Conservation (phyloP, 2,113 vertebrate genomes). For the Geococcyx californianus region DNA sequence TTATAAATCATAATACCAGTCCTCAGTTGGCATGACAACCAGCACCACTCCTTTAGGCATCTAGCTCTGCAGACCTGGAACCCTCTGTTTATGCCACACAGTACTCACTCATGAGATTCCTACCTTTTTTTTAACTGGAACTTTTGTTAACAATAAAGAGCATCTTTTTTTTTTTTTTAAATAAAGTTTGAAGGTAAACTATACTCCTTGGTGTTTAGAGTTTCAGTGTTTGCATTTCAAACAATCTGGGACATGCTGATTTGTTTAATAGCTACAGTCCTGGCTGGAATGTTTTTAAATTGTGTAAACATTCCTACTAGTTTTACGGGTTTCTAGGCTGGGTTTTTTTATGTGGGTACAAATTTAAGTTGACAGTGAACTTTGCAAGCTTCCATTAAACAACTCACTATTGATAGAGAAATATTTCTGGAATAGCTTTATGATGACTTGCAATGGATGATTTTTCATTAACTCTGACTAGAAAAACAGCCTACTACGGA, state of each 20-base stretch:
- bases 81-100: not conserved
- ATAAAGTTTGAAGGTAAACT: not conserved
- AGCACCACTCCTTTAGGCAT: not conserved
- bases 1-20: not conserved
- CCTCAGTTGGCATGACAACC: not conserved
- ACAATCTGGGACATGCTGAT: not conserved
- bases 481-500: not conserved
- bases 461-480: not conserved
- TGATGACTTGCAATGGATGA: not conserved
- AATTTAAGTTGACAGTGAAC: constrained; percentile 28
- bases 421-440: not conserved
- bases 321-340: not conserved
- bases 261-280: constrained; percentile 15
- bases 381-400: constrained; percentile 7
- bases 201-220: not conserved
- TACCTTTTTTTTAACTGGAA: not conserved
- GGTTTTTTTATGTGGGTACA: not conserved
- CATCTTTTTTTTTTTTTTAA: not conserved
- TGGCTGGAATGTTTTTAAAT: constrained; percentile 13
- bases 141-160: not conserved
- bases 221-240: constrained; percentile 3
- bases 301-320: constrained; percentile 18
- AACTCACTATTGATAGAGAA: not conserved
- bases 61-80: not conserved
- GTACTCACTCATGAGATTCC: not conserved